These are phyloP conservation scores for Brachionus asplanchnoidis DNA, from an alignment of 1,140 invertebrate genomes.

Conservation along the genomic window DNA sequence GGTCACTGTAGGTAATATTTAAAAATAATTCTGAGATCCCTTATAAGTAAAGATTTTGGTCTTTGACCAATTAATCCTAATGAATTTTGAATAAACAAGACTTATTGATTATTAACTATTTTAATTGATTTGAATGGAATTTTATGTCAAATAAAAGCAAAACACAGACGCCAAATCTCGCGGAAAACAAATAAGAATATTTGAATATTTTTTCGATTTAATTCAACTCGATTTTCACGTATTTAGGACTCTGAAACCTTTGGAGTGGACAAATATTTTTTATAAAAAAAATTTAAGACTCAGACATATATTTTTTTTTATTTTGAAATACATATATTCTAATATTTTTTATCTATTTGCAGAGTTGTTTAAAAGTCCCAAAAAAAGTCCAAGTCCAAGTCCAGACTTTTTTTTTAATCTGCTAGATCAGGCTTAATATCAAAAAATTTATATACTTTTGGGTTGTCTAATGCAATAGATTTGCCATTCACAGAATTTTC, in stretches of 20 bases:
- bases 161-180: neutral
- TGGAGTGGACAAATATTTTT: neutral
- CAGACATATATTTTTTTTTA: neutral
- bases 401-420: too few relatives aligned
- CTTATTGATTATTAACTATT: neutral
- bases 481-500: too few relatives aligned
- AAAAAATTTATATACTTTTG: too few relatives aligned
- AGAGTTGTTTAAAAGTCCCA: too few relatives aligned
- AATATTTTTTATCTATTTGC: too few relatives aligned
- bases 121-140: neutral
- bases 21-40: neutral
- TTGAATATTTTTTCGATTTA: neutral
- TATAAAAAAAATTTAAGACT: neutral
- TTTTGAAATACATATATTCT: too few relatives aligned
- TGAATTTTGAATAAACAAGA: constrained; percentile 9
- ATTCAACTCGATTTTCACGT: neutral
- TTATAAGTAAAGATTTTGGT: neutral
- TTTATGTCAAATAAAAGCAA: neutral
- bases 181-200: neutral
- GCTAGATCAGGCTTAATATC: too few relatives aligned
- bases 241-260: neutral
- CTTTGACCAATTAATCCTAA: constrained; percentile 29
- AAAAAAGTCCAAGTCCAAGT: too few relatives aligned
- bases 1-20: neutral
- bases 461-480: too few relatives aligned